Evolutionary conservation across 1,140 invertebrate genomes (phyloP), one percentile per base, ranked within the genome.

Genomic region (Leptonema lineaticorne): DNA sequence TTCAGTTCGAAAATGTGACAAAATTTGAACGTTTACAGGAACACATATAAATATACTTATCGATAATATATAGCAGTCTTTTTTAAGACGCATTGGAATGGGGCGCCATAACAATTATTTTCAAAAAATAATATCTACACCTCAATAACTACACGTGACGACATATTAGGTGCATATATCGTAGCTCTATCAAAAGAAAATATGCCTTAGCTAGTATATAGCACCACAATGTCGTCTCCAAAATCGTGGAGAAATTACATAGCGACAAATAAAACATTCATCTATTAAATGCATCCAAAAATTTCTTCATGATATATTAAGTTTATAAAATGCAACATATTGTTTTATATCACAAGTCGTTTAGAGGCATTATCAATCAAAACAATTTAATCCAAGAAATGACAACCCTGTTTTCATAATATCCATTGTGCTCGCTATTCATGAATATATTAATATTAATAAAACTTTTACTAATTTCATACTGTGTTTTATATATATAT

Each of bases 1-100:
- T n/a, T n/a, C n/a, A n/a, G n/a, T n/a, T n/a, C n/a, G n/a, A n/a
- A n/a, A n/a, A n/a, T n/a, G n/a, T n/a, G n/a, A n/a, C n/a, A n/a
- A n/a, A n/a, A n/a, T n/a, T n/a, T n/a, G n/a, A n/a, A n/a, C n/a
- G n/a, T n/a, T n/a, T n/a, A n/a, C n/a, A n/a, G n/a, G n/a, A n/a
- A n/a, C n/a, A n/a, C n/a, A 11, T 53, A 53, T 26, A 53, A 50
- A 50, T 6, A 41, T 14, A 41, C 9, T 53, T 26, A 53, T 53
- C 1, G 8, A 53, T 53, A 59, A 64, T 29, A 64, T 7, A 45
- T 64, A 41, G 62, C 62, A 64, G 62, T 64, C 62, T 64, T 64
- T 33, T 50, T 48, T 64, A 30, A 64, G 62, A 64, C 62, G 62
- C 62, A 64, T 20, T 64, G 62, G 62, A 64, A 64, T 64, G 62